Conservation (phyloP, 2,888 invertebrate genomes). For the Cephus pulcher region DNA sequence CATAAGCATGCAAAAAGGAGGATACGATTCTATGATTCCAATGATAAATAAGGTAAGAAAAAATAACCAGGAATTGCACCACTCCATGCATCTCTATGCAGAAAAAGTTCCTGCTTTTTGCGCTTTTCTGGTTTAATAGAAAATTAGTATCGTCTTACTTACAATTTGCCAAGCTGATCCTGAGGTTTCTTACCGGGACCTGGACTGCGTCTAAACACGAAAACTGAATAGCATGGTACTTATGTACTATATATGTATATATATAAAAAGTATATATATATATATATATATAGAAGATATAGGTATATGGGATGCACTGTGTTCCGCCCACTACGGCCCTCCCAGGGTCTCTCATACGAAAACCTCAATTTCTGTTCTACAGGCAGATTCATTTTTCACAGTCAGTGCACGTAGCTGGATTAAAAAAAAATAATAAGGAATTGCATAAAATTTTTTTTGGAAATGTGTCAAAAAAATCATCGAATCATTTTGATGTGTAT, state of each 20-base stretch:
- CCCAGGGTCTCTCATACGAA: slow-evolving; percentile 57
- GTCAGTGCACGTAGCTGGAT: not conserved
- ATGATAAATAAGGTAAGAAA: not conserved
- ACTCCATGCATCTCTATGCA: not conserved
- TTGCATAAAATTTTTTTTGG: too few relatives aligned
- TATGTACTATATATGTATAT: slow-evolving; percentile 26
- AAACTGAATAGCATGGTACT: slow-evolving; percentile 54
- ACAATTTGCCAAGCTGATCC: slow-evolving; percentile 14
- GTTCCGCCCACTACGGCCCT: slow-evolving; percentile 60
- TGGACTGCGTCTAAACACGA: slow-evolving; percentile 61
- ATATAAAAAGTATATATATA: not conserved
- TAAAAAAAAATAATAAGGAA: not conserved
- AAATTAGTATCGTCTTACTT: slow-evolving; percentile 60
- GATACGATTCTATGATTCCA: not conserved
- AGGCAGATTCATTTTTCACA: not conserved
- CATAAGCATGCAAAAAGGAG: not conserved
- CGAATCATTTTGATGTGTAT: not conserved
- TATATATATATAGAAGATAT: slow-evolving; percentile 30
- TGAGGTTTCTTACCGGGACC: slow-evolving; percentile 19
- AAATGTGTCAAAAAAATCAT: not conserved
- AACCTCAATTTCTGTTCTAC: not conserved
- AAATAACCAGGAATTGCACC: not conserved
- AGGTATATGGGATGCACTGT: slow-evolving; percentile 58
- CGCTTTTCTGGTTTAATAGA: slow-evolving; percentile 41
- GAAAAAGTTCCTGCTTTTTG: not conserved